Evolutionary conservation across 1,140 invertebrate genomes (phyloP).

Genomic region (Tetragonula clypearis): DNA sequence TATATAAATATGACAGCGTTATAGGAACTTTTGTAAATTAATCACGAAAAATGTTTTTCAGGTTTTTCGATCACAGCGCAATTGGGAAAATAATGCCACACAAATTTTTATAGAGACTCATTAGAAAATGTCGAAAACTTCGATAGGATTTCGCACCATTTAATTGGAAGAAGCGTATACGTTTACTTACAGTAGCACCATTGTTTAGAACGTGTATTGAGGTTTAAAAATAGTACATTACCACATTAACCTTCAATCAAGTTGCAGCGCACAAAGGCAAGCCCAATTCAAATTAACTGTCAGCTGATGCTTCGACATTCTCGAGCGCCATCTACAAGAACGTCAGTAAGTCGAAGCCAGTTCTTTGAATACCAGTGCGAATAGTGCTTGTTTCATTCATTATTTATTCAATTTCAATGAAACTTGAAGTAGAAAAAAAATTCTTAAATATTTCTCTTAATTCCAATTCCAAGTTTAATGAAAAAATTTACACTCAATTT

Average conservation of each 20-base stretch:
- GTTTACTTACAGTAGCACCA: background rate
- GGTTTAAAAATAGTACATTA: constrained; percentile 17
- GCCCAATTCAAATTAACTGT: constrained; percentile 27
- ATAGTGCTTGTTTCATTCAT: no score
- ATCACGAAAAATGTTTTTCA: no score
- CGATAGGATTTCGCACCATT: background rate
- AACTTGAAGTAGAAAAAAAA: background rate
- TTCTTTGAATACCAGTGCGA: background rate
- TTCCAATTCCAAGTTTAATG: background rate
- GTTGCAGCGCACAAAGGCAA: background rate
- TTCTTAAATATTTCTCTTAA: background rate
- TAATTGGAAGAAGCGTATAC: background rate
- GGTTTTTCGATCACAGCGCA: background rate
- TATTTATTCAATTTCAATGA: background rate
- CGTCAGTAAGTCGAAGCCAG: background rate
- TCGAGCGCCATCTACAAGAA: background rate
- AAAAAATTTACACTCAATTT: background rate
- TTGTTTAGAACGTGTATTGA: background rate
- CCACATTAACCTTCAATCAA: constrained; percentile 11
- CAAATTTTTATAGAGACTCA: background rate
- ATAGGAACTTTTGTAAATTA: background rate
- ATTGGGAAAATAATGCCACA: background rate
- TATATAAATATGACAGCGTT: background rate
- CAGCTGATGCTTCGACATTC: constrained; percentile 4
- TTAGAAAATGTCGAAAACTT: background rate